These are phyloP conservation scores for Ametastegia equiseti DNA, from an alignment of 2,888 invertebrate genomes.

Conservation along the genomic window DNA sequence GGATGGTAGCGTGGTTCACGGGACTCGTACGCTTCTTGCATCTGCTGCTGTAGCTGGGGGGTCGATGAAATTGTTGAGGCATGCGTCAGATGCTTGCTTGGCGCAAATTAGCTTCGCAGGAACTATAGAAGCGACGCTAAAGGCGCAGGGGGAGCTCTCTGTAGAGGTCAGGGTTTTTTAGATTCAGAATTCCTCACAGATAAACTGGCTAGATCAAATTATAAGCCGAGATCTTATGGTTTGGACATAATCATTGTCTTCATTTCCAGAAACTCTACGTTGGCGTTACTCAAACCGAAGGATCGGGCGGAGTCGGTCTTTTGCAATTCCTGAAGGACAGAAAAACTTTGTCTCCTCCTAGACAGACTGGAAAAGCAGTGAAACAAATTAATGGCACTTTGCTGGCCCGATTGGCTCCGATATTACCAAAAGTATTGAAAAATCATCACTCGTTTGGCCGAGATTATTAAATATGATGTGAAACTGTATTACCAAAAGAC, in stretches of 20 bases:
- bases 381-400: conserved; percentile 64
- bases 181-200: conserved; percentile 21
- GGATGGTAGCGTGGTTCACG: conserved; percentile 84
- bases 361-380: conserved; percentile 57
- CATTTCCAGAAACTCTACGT: conserved; percentile 82
- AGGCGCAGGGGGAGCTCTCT: conserved; percentile 90
- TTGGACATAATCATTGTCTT: too few species aligned
- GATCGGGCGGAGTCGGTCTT: conserved; percentile 74
- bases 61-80: conserved; percentile 80
- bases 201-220: background rate
- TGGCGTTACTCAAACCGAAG: conserved; percentile 79
- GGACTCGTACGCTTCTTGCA: conserved; percentile 83
- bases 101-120: conserved; percentile 87
- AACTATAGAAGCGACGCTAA: conserved; percentile 86
- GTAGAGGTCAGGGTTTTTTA: conserved; percentile 81
- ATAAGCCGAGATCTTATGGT: conserved; percentile 47
- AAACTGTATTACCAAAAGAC: too few species aligned
- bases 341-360: conserved; percentile 63
- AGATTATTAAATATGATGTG: too few species aligned
- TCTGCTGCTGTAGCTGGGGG: conserved; percentile 84
- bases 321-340: conserved; percentile 71
- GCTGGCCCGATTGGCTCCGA: conserved; percentile 82
- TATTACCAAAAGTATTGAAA: conserved; percentile 86
- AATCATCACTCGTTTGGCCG: background rate
- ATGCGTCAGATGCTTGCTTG: conserved; percentile 82